Percentiles rank a stretch among this genome's conserved stretches.
Evolutionary conservation across 2,797 vertebrate genomes (phyloP).

Genomic region (Hippopotamyrus pictus): DNA sequence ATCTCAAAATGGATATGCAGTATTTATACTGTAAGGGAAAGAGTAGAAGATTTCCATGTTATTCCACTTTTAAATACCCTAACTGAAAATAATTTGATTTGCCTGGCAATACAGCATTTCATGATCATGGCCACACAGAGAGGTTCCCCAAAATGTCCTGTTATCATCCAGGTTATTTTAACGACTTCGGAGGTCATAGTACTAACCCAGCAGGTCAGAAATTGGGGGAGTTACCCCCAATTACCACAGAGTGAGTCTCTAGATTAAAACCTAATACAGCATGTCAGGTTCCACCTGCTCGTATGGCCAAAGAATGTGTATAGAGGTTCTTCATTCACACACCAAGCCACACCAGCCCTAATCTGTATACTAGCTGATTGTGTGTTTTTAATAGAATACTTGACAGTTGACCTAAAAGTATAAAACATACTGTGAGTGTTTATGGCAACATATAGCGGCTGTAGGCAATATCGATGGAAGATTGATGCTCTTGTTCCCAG

Average conservation of each 20-base stretch:
- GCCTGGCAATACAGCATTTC: slow-evolving; percentile 8
- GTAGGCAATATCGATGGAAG: neutral
- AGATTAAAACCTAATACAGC: neutral
- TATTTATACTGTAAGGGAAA: neutral
- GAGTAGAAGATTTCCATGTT: neutral
- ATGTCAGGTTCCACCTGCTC: neutral
- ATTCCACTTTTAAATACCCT: neutral
- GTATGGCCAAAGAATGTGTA: neutral
- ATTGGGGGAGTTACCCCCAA: neutral
- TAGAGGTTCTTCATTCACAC: neutral
- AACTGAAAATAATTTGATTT: neutral
- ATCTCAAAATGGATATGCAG: neutral
- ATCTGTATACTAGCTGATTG: neutral
- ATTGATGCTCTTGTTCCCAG: neutral
- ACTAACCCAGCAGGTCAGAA: neutral
- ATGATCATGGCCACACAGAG: slow-evolving; percentile 28
- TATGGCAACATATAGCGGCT: neutral
- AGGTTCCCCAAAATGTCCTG: neutral
- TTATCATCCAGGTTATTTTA: neutral
- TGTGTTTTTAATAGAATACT: neutral
- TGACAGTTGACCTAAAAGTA: neutral
- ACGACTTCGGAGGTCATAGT: neutral
- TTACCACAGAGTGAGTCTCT: neutral
- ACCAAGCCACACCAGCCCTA: neutral
- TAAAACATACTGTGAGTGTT: neutral